Percentiles rank a stretch among this genome's conserved stretches.
Evolutionary conservation across 2,888 invertebrate genomes (phyloP).

Genomic region (Eubasilissa splendida): DNA sequence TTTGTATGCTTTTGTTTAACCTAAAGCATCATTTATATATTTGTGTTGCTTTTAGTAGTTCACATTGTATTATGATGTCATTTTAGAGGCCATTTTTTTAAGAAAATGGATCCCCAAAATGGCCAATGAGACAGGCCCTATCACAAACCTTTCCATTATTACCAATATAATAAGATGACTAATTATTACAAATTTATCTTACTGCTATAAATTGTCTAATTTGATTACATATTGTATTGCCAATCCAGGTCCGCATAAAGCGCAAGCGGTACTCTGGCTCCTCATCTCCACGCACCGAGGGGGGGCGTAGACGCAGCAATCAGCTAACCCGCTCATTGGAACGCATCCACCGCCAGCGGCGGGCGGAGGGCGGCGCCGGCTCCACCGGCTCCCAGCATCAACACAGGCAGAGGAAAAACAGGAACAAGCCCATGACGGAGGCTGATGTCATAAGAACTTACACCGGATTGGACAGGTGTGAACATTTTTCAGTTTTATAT

Average conservation of each 20-base stretch:
- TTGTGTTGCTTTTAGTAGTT: no score
- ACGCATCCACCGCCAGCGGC: slow-evolving; percentile 68
- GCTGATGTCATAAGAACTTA: slow-evolving; percentile 74
- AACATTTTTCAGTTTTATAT: slow-evolving; percentile 1
- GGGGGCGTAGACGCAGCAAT: slow-evolving; percentile 64
- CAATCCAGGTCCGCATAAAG: slow-evolving; percentile 62
- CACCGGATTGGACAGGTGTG: slow-evolving; percentile 74
- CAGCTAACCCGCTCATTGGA: slow-evolving; percentile 71
- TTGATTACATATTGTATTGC: not conserved
- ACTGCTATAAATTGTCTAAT: no score
- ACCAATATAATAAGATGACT: no score
- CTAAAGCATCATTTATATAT: no score
- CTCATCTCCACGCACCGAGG: slow-evolving; percentile 60
- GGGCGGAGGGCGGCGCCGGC: slow-evolving; percentile 43
- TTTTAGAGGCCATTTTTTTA: no score
- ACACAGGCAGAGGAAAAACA: slow-evolving; percentile 59
- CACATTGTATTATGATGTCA: no score
- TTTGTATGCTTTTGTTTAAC: no score
- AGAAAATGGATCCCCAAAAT: no score
- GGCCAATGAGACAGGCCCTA: no score
- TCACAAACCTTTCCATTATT: no score
- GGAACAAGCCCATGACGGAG: slow-evolving; percentile 66
- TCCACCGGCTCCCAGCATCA: slow-evolving; percentile 9
- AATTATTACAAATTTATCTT: no score
- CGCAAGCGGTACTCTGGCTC: slow-evolving; percentile 62